Conservation (phyloP, 2,797 vertebrate genomes). For the Silurus aristotelis region DNA sequence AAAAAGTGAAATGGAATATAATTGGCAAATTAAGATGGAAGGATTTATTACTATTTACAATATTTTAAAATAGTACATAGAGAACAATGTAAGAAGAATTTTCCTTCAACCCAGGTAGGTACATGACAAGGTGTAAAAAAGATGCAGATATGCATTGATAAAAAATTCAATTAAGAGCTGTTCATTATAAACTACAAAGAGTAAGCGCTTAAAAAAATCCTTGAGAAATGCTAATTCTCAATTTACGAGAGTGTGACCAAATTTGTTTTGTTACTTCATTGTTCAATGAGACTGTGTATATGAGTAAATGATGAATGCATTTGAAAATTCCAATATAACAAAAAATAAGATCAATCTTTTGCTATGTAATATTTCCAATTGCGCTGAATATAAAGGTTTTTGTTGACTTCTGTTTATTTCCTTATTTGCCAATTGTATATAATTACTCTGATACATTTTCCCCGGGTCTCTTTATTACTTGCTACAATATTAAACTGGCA, state of each 20-base stretch:
- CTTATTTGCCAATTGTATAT: neutral
- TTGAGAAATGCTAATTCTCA: neutral
- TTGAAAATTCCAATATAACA: neutral
- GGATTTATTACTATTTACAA: neutral
- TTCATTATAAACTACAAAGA: neutral
- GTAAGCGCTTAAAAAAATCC: neutral
- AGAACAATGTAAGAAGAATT: neutral
- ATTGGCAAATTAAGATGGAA: neutral
- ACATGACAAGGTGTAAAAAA: neutral
- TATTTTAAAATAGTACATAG: neutral
- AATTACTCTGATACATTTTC: slow-evolving; percentile 10
- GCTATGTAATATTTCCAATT: neutral
- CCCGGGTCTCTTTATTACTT: slow-evolving; percentile 9
- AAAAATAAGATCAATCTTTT: neutral
- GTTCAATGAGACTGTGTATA: neutral
- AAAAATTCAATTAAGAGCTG: neutral
- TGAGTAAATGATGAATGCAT: too few relatives aligned
- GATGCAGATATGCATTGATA: neutral
- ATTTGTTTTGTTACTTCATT: neutral
- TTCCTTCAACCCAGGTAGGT: neutral
- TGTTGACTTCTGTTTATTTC: neutral
- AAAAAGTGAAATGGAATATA: neutral
- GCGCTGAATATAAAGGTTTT: neutral
- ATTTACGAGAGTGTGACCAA: neutral
- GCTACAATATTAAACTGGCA: slow-evolving; percentile 14